Conservation (phyloP, 2,888 invertebrate genomes). For the Galeopsomyia nigrocyanea region DNA sequence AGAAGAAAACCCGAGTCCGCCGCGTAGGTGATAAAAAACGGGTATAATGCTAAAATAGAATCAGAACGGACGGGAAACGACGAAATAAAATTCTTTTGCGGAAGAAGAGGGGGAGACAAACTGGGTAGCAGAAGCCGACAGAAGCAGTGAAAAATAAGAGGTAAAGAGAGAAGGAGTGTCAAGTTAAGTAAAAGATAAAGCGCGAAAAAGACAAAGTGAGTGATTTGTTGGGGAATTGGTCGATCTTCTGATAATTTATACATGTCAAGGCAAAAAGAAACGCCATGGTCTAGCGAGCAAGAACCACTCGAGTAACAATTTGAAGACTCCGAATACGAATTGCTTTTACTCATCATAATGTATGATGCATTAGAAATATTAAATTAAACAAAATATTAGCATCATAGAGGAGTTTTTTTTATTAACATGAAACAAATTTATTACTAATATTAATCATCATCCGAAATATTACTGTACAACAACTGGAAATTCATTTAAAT, state of each 20-base stretch:
- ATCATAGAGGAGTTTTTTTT: too few relatives aligned
- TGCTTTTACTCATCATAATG: neutral
- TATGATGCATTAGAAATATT: neutral
- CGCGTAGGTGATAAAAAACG: too few relatives aligned
- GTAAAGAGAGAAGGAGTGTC: neutral
- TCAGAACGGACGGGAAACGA: too few relatives aligned
- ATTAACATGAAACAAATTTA: too few relatives aligned
- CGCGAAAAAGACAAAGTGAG: constrained; percentile 20
- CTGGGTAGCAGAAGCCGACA: neutral
- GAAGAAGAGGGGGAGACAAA: neutral
- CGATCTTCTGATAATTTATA: constrained; percentile 9
- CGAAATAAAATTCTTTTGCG: too few relatives aligned
- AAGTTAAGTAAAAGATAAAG: neutral
- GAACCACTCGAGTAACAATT: too few relatives aligned
- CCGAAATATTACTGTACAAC: too few relatives aligned
- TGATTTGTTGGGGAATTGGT: constrained; percentile 19
- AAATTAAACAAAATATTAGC: neutral
- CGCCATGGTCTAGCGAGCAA: too few relatives aligned
- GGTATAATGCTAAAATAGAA: too few relatives aligned
- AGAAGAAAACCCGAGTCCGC: neutral
- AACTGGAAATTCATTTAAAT: too few relatives aligned
- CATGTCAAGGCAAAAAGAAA: neutral
- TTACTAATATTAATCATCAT: too few relatives aligned
- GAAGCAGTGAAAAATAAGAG: neutral
- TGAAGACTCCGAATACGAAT: too few relatives aligned